phyloP scores from a whole-genome alignment of 2,797 vertebrate genomes.

The Tachyglossus aculeatus region DNA sequence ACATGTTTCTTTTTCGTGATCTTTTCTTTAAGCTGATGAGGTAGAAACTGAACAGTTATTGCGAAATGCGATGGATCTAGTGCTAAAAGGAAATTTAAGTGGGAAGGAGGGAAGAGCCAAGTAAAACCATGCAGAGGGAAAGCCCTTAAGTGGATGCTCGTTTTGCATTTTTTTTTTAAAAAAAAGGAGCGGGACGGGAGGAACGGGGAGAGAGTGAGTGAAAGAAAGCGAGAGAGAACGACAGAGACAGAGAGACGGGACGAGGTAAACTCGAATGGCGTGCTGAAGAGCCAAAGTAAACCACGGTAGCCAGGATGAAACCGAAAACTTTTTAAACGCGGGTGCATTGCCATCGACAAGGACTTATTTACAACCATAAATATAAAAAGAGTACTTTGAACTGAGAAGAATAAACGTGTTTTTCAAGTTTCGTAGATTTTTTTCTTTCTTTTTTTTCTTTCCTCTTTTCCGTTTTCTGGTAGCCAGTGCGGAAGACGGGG shows the following conservation, averaged over 20 bases:
- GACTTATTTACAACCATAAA: conserved; percentile 81
- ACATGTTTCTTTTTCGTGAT: conserved; percentile 39
- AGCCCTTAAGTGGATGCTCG: neutral
- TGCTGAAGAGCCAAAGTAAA: too few relatives aligned
- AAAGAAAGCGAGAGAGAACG: too few relatives aligned
- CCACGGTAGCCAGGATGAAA: too few relatives aligned
- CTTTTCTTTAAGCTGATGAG: conserved; percentile 79
- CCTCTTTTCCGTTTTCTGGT: neutral
- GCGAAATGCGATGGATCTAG: conserved; percentile 56
- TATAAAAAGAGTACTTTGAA: conserved; percentile 79
- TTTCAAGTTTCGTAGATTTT: too few relatives aligned
- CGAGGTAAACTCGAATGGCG: too few relatives aligned
- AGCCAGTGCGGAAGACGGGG: neutral
- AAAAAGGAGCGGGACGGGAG: neutral
- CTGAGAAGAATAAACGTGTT: conserved; percentile 69
- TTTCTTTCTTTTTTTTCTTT: conserved; percentile 45
- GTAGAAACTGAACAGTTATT: conserved; percentile 80
- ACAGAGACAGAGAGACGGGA: too few relatives aligned
- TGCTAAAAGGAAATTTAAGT: too few relatives aligned
- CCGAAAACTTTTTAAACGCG: conserved; percentile 7
- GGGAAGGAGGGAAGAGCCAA: conserved; percentile 18
- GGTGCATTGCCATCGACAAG: conserved; percentile 79
- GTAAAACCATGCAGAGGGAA: conserved; percentile 61
- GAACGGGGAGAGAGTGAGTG: conserved; percentile 19
- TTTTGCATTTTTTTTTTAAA: too few relatives aligned